These are phyloP conservation scores for Hemaris fuciformis DNA, from an alignment of 2,888 invertebrate genomes.

Conservation along the genomic window DNA sequence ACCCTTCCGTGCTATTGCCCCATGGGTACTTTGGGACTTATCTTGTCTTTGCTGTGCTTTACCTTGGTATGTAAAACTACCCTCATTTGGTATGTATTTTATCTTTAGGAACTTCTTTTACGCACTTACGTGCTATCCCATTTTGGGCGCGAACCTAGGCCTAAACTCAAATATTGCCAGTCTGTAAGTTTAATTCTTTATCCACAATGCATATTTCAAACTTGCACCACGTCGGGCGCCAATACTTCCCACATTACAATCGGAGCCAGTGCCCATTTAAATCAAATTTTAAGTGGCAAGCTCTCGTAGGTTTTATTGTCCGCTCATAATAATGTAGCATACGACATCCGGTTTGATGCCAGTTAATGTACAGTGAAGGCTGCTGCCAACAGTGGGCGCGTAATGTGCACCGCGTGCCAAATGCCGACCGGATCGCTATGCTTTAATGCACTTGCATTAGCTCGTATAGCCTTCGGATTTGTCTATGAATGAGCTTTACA, in stretches of 20 bases:
- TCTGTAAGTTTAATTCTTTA: too few relatives aligned
- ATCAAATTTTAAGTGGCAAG: constrained; percentile 53
- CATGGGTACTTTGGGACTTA: neutral
- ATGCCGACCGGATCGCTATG: constrained; percentile 39
- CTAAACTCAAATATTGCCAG: neutral
- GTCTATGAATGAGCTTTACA: neutral
- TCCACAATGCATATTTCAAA: too few relatives aligned
- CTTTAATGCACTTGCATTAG: constrained; percentile 55
- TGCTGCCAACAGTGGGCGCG: constrained; percentile 64
- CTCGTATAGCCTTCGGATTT: constrained; percentile 40
- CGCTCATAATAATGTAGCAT: constrained; percentile 66
- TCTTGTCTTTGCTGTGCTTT: too few relatives aligned
- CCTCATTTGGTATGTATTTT: neutral
- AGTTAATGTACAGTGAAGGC: constrained; percentile 65
- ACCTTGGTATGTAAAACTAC: neutral
- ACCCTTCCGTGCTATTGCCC: neutral
- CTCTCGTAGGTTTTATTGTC: constrained; percentile 69
- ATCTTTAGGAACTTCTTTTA: neutral
- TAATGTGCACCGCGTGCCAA: constrained; percentile 71
- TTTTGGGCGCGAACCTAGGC: constrained; percentile 7
- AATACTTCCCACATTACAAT: constrained; percentile 33
- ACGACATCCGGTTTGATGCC: constrained; percentile 75
- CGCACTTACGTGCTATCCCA: neutral
- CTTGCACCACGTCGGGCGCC: constrained; percentile 51
- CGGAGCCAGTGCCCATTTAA: constrained; percentile 44